phyloP scores from a whole-genome alignment of 2,888 invertebrate genomes.

The Chalcis sispes region DNA sequence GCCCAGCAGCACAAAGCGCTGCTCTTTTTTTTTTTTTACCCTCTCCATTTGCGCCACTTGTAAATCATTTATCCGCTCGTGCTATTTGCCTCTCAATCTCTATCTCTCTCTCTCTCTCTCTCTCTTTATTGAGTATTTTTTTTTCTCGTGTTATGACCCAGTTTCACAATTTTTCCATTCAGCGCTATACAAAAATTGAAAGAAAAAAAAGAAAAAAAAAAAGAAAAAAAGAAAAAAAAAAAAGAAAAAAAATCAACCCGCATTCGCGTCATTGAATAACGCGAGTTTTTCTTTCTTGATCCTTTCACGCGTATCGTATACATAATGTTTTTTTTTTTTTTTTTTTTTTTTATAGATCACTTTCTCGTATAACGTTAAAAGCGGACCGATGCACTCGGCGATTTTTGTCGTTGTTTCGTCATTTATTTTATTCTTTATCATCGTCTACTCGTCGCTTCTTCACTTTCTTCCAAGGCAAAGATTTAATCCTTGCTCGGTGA shows the following conservation, averaged over 20 bases:
- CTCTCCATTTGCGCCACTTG: background rate
- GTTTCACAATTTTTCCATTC: conserved; percentile 29
- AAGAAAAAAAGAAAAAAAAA: background rate
- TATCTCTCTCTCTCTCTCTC: background rate
- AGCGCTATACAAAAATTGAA: conserved; percentile 14
- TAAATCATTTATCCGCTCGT: conserved; percentile 21
- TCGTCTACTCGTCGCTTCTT: background rate
- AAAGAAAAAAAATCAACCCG: background rate
- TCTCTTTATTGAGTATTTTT: conserved; percentile 25
- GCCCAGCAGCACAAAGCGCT: background rate
- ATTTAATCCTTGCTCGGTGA: conserved; percentile 45
- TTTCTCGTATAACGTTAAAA: too few relatives aligned
- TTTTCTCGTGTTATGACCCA: conserved; percentile 20
- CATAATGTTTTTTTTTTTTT: background rate
- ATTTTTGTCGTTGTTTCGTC: background rate
- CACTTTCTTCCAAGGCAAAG: background rate
- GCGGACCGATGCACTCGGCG: background rate
- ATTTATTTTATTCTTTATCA: background rate
- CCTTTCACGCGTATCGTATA: background rate
- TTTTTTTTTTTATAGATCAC: too few relatives aligned
- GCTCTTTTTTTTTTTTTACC: background rate
- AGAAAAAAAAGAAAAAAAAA: background rate
- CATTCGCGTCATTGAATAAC: conserved; percentile 37
- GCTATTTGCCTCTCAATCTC: background rate
- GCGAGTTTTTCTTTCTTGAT: conserved; percentile 7